A percentile compares a stretch with the other conserved stretches of the same genome.
These are phyloP conservation scores for Andricus curvator DNA, from an alignment of 2,888 invertebrate genomes.

Conservation along the genomic window DNA sequence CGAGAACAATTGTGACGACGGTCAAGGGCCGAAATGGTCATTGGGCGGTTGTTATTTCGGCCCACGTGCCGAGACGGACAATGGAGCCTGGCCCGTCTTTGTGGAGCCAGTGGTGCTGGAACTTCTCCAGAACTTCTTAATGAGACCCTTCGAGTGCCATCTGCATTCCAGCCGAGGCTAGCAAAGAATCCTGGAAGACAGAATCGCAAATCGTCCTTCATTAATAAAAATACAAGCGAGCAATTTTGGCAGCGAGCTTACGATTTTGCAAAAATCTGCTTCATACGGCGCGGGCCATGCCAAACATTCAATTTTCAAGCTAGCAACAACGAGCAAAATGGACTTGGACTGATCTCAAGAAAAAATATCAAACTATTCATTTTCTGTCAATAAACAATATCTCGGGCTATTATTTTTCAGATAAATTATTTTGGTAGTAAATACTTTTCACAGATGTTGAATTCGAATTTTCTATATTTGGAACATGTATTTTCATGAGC, in stretches of 20 bases:
- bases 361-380: slow-evolving; percentile 3
- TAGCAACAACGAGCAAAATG: slow-evolving; percentile 75
- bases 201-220: slow-evolving; percentile 50
- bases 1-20: slow-evolving; percentile 79
- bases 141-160: slow-evolving; percentile 47
- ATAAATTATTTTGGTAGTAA: too few species aligned
- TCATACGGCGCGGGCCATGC: slow-evolving; percentile 74
- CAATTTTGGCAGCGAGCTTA: slow-evolving; percentile 44
- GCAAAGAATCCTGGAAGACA: slow-evolving; percentile 73
- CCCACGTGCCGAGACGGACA: slow-evolving; percentile 71
- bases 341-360: slow-evolving; percentile 16
- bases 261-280: slow-evolving; percentile 47
- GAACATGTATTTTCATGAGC: too few species aligned
- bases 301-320: slow-evolving; percentile 76
- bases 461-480: neutral
- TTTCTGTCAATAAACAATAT: slow-evolving; percentile 10
- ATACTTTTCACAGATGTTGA: too few species aligned
- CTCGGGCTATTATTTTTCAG: neutral
- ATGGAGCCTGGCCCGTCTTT: slow-evolving; percentile 72
- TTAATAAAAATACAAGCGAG: slow-evolving; percentile 43
- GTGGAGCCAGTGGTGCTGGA: slow-evolving; percentile 73
- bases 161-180: slow-evolving; percentile 70
- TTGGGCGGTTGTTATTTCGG: slow-evolving; percentile 67
- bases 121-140: slow-evolving; percentile 60
- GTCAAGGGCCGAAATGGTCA: slow-evolving; percentile 65